phyloP scores from a whole-genome alignment of 2,113 vertebrate species.

The Myodes glareolus region DNA sequence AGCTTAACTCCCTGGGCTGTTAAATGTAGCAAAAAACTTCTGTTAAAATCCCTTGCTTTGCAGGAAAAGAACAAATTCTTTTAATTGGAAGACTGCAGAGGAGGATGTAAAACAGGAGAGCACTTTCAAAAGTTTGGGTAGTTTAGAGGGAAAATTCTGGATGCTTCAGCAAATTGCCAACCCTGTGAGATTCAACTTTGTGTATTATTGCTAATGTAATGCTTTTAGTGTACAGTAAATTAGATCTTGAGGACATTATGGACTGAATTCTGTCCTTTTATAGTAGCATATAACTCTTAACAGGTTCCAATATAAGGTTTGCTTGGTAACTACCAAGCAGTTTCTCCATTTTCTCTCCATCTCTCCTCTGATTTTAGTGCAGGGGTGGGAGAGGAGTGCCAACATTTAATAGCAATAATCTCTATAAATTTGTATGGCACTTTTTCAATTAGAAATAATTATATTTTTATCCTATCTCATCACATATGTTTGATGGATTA shows the following conservation, averaged over 20 bases:
- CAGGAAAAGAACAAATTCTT: conserved; percentile 46
- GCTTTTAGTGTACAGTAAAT: conserved; percentile 57
- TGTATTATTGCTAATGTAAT: conserved; percentile 20
- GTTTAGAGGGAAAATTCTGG: conserved; percentile 37
- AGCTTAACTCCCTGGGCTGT: conserved; percentile 50
- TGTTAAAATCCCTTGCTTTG: conserved; percentile 40
- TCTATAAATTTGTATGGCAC: not conserved
- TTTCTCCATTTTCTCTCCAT: conserved; percentile 35
- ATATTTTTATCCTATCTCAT: not conserved
- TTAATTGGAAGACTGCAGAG: conserved; percentile 32
- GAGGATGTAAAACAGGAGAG: not conserved
- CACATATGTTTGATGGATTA: not conserved
- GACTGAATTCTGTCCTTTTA: conserved; percentile 41
- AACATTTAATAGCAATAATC: not conserved
- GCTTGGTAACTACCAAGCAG: not conserved
- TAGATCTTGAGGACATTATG: conserved; percentile 26
- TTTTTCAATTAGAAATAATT: not conserved
- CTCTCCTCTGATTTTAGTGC: not conserved
- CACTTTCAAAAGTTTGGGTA: conserved; percentile 11
- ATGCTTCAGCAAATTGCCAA: conserved; percentile 64
- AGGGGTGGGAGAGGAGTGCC: not conserved
- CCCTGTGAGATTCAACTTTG: conserved; percentile 37
- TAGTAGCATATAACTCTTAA: conserved; percentile 42
- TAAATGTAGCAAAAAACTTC: conserved; percentile 64
- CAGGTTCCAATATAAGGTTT: conserved; percentile 52